Evolutionary conservation across 2,797 vertebrate genomes (phyloP), one percentile per base, ranked within the genome.

Genomic region (Pseudomugil tenellus): DNA sequence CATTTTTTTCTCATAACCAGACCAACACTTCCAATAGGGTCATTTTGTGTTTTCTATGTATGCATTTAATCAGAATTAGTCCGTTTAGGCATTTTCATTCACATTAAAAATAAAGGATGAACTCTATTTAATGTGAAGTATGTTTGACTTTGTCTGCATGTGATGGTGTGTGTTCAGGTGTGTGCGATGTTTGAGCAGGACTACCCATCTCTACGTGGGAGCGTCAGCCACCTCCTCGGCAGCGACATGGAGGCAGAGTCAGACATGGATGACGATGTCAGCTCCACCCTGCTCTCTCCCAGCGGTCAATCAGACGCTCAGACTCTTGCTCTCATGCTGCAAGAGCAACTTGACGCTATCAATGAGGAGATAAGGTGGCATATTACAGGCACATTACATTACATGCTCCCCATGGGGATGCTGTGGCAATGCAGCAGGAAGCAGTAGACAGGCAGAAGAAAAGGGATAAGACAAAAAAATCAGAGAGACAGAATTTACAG

Each of bases 331-430:
- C 94, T 97, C 81, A 98, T 98, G 97, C 92, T 98, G 41, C 97
- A 98, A 86, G 95, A 98, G 87, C 97, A 98, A 87, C 93, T 98
- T 59, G 97, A 98, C 43, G 97, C 96, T 78, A 98, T 99, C 92
- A 98, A 98, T 0, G 95, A 97, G 76, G 97, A 99, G 94, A 99
- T 99, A 91, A 96, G 97, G 97, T 96, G 85, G 83, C 68, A 46
- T 55, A 57, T 59, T 67, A 17, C 68, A 49, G 72, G 53, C 69
- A 63, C 73, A 79, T 72, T 66, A 58, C 67, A 70, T 39, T 39
- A 67, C 55, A 74, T 71, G 53, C 64, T 77, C 43, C 68, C 66
- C 19, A 9, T 49, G 41, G 34, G 52, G 51, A 73, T 72, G 67
- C 29, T 58, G 52, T 70, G 68, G 74, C 65, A 68, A 31, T n/a